A percentile compares a stretch with the other conserved stretches of the same genome.
Evolutionary conservation across 1,140 invertebrate genomes (phyloP).

Genomic region (Hypsibius dujardini): DNA sequence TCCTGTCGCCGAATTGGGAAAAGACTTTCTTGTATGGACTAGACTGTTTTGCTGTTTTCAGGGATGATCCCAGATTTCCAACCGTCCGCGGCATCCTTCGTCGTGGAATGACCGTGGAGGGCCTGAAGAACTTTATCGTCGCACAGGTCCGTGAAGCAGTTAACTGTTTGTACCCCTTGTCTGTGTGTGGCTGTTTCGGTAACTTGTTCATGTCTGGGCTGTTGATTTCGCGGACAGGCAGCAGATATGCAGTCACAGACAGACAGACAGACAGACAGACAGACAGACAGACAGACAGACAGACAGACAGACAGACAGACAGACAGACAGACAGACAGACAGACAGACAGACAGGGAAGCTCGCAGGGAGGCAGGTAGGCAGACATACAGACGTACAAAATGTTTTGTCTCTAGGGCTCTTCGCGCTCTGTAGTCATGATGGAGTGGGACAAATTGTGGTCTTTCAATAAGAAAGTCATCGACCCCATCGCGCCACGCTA

Average conservation of each 20-base stretch:
- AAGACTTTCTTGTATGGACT: not conserved
- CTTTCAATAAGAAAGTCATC: conserved; percentile 94
- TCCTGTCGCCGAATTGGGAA: not conserved
- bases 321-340: too few relatives aligned
- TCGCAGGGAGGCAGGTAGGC: too few relatives aligned
- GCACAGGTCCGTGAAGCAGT: conserved; percentile 50
- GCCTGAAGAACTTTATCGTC: conserved; percentile 87
- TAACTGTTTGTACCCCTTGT: conserved; percentile 11
- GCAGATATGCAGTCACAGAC: too few relatives aligned
- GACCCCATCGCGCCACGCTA: conserved; percentile 77
- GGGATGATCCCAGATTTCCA: conserved; percentile 95
- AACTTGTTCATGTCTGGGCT: not conserved
- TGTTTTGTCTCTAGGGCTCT: conserved; percentile 46
- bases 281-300: too few relatives aligned
- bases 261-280: too few relatives aligned
- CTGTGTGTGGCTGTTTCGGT: not conserved
- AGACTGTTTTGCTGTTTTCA: too few relatives aligned
- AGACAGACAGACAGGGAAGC: too few relatives aligned
- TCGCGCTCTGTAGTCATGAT: conserved; percentile 91
- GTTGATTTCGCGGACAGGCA: not conserved
- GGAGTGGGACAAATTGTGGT: conserved; percentile 99
- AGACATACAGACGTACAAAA: too few relatives aligned
- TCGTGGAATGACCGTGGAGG: conserved; percentile 89
- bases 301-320: too few relatives aligned
- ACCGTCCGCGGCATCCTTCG: conserved; percentile 88